These are phyloP conservation scores for Puma concolor DNA, from an alignment of 2,113 vertebrate species.

Conservation along the genomic window DNA sequence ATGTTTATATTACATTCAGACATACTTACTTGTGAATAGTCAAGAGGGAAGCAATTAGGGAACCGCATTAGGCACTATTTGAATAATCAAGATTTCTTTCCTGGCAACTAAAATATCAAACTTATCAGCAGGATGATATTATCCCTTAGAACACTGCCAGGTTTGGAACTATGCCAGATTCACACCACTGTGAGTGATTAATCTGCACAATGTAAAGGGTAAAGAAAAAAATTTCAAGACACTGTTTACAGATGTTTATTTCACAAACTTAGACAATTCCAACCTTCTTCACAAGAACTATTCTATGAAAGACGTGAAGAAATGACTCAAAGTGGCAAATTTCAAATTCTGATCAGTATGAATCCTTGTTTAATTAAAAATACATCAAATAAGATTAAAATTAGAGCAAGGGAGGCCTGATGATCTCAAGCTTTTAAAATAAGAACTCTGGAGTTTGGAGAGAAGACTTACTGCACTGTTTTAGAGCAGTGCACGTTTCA, in stretches of 20 bases:
- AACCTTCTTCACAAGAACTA: background rate
- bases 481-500: background rate
- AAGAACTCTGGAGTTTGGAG: background rate
- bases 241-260: background rate
- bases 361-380: slow-evolving; percentile 41
- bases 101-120: background rate
- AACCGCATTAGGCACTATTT: slow-evolving; percentile 1
- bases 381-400: background rate
- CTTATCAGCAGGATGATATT: background rate
- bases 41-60: slow-evolving; percentile 41
- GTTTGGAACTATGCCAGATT: slow-evolving; percentile 14
- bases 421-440: background rate
- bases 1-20: background rate
- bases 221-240: background rate
- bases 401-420: background rate
- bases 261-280: background rate
- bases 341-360: slow-evolving; percentile 33
- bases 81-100: slow-evolving; percentile 52
- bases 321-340: background rate
- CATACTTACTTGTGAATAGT: background rate
- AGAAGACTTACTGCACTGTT: background rate
- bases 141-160: background rate
- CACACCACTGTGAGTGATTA: background rate
- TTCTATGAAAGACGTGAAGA: background rate
- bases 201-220: background rate